Evolutionary conservation across 2,797 vertebrate species (phyloP).

Genomic region (Mus caroli): DNA sequence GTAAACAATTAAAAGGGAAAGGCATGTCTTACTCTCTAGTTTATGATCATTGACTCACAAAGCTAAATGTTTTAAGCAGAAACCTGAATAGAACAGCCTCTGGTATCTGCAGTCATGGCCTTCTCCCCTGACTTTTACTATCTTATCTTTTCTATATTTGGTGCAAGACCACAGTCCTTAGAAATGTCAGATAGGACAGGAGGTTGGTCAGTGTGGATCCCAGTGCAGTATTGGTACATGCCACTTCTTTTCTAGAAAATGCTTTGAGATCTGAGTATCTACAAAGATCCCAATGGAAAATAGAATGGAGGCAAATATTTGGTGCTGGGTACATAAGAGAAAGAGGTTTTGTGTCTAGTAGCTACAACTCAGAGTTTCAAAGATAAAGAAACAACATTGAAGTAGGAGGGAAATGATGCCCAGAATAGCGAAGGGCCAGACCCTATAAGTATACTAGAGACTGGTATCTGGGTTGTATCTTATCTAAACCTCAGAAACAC

Average conservation of each 20-base stretch:
- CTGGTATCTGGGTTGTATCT: neutral
- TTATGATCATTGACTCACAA: neutral
- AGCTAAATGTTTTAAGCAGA: neutral
- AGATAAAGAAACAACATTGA: neutral
- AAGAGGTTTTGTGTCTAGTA: neutral
- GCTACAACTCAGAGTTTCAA: neutral
- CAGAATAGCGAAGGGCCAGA: neutral
- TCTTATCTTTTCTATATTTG: neutral
- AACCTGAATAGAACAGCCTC: neutral
- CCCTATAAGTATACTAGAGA: neutral
- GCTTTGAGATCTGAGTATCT: neutral
- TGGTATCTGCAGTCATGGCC: neutral
- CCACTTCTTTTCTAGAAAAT: neutral
- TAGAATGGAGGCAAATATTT: neutral
- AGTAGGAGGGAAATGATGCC: neutral
- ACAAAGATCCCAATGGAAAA: neutral
- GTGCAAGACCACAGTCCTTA: neutral
- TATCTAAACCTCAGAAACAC: neutral
- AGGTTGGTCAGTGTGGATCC: neutral
- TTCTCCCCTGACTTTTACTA: neutral
- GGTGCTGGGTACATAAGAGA: neutral
- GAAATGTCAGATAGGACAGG: neutral
- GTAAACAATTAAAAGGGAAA: neutral
- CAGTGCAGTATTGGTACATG: neutral
- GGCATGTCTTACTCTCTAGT: neutral